A percentile compares a stretch with the other conserved stretches of the same genome.
These are phyloP conservation scores for Propithecus deckenii DNA, from an alignment of 2,797 vertebrate genomes.

Conservation along the genomic window DNA sequence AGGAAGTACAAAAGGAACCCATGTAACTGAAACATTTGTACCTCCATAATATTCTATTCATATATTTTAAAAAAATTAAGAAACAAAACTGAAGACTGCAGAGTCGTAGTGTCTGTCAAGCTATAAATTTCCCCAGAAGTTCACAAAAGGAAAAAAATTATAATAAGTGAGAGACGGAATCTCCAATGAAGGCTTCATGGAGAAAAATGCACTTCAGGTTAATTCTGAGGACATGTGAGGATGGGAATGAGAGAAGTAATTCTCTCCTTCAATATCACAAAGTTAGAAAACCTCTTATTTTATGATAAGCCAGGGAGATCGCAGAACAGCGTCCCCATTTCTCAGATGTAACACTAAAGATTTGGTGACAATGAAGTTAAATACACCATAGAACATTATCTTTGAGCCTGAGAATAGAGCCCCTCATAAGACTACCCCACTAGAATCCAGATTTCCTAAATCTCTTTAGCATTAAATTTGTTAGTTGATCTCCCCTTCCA, in stretches of 20 bases:
- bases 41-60: no score
- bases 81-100: neutral
- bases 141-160: neutral
- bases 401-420: neutral
- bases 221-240: neutral
- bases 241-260: neutral
- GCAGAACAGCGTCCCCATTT: neutral
- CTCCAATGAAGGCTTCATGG: neutral
- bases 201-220: neutral
- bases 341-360: slow-evolving; percentile 18
- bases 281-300: slow-evolving; percentile 7
- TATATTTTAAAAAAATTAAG: neutral
- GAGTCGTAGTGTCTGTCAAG: neutral
- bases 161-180: neutral
- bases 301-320: neutral
- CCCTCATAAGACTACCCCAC: neutral
- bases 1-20: no score
- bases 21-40: no score
- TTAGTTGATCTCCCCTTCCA: neutral
- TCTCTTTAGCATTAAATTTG: neutral
- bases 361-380: neutral
- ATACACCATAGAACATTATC: neutral
- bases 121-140: neutral
- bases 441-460: neutral
- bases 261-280: neutral